phyloP scores from a whole-genome alignment of 2,797 vertebrate genomes.

The Danio tinwini region DNA sequence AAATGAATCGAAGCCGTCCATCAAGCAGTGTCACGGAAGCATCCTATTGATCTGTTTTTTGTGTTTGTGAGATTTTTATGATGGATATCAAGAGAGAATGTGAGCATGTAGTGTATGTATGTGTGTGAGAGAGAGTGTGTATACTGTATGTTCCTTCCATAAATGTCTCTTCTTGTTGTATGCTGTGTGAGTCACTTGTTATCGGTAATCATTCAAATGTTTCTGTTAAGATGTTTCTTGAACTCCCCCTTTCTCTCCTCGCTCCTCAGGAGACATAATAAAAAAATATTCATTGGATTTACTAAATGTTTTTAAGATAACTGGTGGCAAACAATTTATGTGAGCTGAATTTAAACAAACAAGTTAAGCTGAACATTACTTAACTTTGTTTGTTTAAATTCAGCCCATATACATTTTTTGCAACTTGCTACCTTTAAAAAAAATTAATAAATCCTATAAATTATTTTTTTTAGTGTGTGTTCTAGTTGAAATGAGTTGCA shows the following conservation, averaged over 20 bases:
- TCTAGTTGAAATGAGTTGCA: constrained; percentile 52
- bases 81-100: constrained; percentile 27
- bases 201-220: not conserved
- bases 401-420: too few species aligned
- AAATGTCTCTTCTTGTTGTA: constrained; percentile 42
- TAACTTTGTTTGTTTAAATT: too few species aligned
- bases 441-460: too few species aligned
- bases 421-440: too few species aligned
- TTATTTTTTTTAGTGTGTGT: not conserved
- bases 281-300: too few species aligned
- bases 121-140: constrained; percentile 26
- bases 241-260: constrained; percentile 2
- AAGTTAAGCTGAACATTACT: too few species aligned
- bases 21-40: constrained; percentile 9
- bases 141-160: constrained; percentile 1
- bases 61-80: constrained; percentile 42
- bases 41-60: constrained; percentile 36
- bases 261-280: constrained; percentile 30
- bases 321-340: too few species aligned
- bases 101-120: constrained; percentile 8
- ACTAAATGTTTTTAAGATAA: too few species aligned
- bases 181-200: constrained; percentile 62
- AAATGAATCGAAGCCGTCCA: constrained; percentile 9
- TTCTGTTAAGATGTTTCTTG: not conserved
- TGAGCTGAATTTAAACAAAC: too few species aligned